phyloP scores from a whole-genome alignment of 2,888 invertebrate species.

The Pseudanteris insignis region DNA sequence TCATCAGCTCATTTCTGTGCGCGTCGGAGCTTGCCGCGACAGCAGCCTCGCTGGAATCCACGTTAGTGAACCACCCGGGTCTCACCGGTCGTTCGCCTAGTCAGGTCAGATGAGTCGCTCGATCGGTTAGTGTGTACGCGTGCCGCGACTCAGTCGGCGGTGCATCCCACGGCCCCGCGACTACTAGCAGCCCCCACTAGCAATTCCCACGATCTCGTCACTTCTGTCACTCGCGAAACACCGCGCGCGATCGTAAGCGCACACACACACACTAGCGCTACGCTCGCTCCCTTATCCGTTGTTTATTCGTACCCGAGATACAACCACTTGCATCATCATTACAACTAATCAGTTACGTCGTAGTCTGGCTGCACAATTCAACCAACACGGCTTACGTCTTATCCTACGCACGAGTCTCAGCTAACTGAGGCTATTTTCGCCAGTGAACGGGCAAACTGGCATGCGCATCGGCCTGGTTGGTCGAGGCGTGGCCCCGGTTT shows the following conservation, averaged over 20 bases:
- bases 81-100: constrained; percentile 4
- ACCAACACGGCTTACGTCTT: too few relatives aligned
- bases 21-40: constrained; percentile 53
- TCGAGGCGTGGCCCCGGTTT: constrained; percentile 48
- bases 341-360: too few relatives aligned
- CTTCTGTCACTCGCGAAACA: constrained; percentile 14
- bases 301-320: too few relatives aligned
- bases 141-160: constrained; percentile 21
- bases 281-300: too few relatives aligned
- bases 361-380: too few relatives aligned
- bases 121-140: too few relatives aligned
- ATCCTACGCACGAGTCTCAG: constrained; percentile 59
- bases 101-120: constrained; percentile 21
- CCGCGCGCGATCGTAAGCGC: too few relatives aligned
- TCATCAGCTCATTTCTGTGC: constrained; percentile 63
- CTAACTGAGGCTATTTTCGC: constrained; percentile 55
- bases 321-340: too few relatives aligned
- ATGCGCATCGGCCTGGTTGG: constrained; percentile 49
- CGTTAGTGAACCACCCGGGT: constrained; percentile 36
- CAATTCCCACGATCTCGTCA: not conserved
- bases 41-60: constrained; percentile 58
- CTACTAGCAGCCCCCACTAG: too few relatives aligned
- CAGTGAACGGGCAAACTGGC: too few relatives aligned
- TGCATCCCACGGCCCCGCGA: constrained; percentile 7
- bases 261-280: too few relatives aligned